These are phyloP conservation scores for Furcifer pardalis DNA, from an alignment of 2,797 vertebrate species.

Conservation along the genomic window DNA sequence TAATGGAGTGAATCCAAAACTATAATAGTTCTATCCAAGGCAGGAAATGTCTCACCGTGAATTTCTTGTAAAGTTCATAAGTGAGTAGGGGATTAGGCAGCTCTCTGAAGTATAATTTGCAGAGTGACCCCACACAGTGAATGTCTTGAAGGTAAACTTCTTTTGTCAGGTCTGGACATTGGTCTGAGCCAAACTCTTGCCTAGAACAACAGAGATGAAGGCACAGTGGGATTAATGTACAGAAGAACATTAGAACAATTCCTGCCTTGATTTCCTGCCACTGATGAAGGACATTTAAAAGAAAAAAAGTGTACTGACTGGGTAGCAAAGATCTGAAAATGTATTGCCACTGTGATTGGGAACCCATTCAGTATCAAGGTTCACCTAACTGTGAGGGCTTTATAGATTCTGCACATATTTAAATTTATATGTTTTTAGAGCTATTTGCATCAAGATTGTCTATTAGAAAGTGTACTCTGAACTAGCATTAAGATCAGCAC, in stretches of 20 bases:
- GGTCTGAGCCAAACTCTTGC: constrained; percentile 96
- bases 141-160: constrained; percentile 99
- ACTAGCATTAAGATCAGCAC: not conserved
- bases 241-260: constrained; percentile 9
- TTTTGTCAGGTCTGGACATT: constrained; percentile 93
- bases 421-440: constrained; percentile 13
- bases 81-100: constrained; percentile 97
- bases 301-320: not conserved
- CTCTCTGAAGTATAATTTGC: constrained; percentile 98
- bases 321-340: constrained; percentile 20
- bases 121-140: constrained; percentile 97
- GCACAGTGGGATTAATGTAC: constrained; percentile 42
- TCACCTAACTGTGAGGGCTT: constrained; percentile 13
- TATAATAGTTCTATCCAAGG: constrained; percentile 40
- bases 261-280: not conserved
- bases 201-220: constrained; percentile 78
- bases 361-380: constrained; percentile 7
- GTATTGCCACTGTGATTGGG: not conserved
- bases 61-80: constrained; percentile 88
- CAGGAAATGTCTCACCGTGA: constrained; percentile 78
- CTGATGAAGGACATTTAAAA: constrained; percentile 1
- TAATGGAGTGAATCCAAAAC: constrained; percentile 24
- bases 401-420: constrained; percentile 24
- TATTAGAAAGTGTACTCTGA: not conserved
- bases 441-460: constrained; percentile 3